Evolutionary conservation across 2,113 vertebrate species (phyloP), one percentile per base, ranked within the genome.

Genomic region (Cynopterus brachyotis): DNA sequence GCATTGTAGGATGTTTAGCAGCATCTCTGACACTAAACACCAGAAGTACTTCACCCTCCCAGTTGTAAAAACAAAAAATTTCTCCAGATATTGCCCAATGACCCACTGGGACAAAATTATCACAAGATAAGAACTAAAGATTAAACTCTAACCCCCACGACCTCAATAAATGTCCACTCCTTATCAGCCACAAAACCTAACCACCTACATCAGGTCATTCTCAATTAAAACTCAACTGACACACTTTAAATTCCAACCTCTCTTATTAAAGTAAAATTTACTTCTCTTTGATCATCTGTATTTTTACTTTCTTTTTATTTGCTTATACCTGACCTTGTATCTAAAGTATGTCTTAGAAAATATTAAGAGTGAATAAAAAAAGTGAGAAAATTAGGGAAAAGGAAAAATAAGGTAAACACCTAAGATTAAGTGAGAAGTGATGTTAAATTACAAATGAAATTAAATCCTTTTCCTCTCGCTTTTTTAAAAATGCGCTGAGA

Each of bases 261-360:
- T 6, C 11, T 47, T 85, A 40, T 55, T 72, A 81, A 62, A 69
- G 26, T 83, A n/a, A 91, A 60, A 64, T 3, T 37, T 9, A 64
- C 8, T 4, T 62, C 42, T 96, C 13, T 89, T 55, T 90, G 35
- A 37, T 9, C 13, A 55, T 42, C 9, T 73, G 10, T 55, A 9
- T 57, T 82, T 94, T 95, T 30, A 42, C 30, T 90, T 86, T 82
- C 8, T 62, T 76, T 81, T 73, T 50, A 70, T 64, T 96, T 91
- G 42, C 16, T 75, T 92, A 11, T 70, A 67, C 20, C 5, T 83
- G 19, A 20, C 7, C 57, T 86, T 91, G 2, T 59, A 60, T 80
- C 79, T 94, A 72, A 96, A 91, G 69, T 26, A 0, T 35, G 32
- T 45, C 78, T 64, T 84, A 53, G 1, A 53, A 76, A 60, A 91